Conservation (phyloP, 1,140 invertebrate species). For the Saccostrea glomerata region DNA sequence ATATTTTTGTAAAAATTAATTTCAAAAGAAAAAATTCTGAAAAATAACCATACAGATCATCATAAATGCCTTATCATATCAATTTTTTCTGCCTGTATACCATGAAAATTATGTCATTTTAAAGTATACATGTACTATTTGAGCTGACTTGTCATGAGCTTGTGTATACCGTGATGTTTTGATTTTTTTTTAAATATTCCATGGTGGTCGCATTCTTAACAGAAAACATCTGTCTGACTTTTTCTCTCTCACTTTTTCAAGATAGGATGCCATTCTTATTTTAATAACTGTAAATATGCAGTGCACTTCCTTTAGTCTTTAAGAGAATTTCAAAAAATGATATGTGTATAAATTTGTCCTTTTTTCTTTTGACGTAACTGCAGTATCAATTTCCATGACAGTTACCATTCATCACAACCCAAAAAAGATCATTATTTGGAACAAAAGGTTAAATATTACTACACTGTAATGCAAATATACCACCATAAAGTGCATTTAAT, state of each 20-base stretch:
- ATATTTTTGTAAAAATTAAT: neutral
- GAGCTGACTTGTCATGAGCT: neutral
- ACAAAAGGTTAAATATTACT: neutral
- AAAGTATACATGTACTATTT: neutral
- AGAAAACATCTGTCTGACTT: neutral
- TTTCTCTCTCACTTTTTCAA: neutral
- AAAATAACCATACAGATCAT: neutral
- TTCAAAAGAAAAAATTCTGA: constrained; percentile 10
- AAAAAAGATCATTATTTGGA: neutral
- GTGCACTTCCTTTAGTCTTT: neutral
- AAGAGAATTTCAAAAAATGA: neutral
- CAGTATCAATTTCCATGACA: neutral
- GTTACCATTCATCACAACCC: neutral
- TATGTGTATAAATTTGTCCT: neutral
- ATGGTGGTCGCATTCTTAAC: neutral
- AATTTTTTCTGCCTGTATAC: neutral
- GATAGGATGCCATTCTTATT: too few species aligned
- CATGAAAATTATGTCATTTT: neutral
- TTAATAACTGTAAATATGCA: neutral
- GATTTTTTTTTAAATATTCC: neutral
- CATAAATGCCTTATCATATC: neutral
- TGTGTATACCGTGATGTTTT: neutral
- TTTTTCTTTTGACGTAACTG: neutral
- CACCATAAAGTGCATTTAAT: too few species aligned
- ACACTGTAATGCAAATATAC: neutral